Percentiles rank a stretch among this genome's conserved stretches.
These are phyloP conservation scores for Lophura nycthemera DNA, from an alignment of 2,113 vertebrate genomes.

Conservation along the genomic window DNA sequence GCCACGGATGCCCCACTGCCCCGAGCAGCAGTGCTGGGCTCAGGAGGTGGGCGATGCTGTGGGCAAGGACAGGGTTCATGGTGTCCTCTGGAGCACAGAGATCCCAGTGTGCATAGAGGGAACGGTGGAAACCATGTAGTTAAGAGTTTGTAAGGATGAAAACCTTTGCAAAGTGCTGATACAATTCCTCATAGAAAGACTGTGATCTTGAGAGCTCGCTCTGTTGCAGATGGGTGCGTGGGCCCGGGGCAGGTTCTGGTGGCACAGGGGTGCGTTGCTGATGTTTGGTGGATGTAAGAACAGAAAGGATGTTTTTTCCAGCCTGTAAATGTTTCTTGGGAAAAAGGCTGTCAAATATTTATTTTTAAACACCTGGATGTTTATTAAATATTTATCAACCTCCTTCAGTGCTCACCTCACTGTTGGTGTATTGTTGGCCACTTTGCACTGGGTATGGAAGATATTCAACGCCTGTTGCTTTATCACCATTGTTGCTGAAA, in stretches of 20 bases:
- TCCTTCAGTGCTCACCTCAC: not conserved
- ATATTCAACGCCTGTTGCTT: not conserved
- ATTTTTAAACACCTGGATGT: not conserved
- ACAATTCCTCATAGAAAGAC: not conserved
- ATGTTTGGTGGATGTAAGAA: not conserved
- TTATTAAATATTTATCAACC: not conserved
- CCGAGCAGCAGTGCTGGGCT: not conserved
- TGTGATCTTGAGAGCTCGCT: not conserved
- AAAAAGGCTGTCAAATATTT: not conserved
- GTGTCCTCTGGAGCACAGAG: not conserved
- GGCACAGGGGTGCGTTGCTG: not conserved
- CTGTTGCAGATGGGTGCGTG: not conserved
- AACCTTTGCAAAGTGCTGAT: not conserved
- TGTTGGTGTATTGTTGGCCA: not conserved
- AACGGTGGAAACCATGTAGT: accelerated
- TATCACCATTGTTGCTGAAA: not conserved
- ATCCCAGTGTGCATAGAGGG: not conserved
- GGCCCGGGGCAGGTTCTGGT: not conserved
- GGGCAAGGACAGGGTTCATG: not conserved
- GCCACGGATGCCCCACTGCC: not conserved
- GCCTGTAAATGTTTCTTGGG: not conserved
- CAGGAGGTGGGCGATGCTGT: not conserved
- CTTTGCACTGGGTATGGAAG: not conserved
- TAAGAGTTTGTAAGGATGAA: not conserved
- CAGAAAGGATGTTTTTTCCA: not conserved